Base-by-base conservation (phyloP, 2,113 vertebrate species). In the Atractosteus spatula region DNA sequence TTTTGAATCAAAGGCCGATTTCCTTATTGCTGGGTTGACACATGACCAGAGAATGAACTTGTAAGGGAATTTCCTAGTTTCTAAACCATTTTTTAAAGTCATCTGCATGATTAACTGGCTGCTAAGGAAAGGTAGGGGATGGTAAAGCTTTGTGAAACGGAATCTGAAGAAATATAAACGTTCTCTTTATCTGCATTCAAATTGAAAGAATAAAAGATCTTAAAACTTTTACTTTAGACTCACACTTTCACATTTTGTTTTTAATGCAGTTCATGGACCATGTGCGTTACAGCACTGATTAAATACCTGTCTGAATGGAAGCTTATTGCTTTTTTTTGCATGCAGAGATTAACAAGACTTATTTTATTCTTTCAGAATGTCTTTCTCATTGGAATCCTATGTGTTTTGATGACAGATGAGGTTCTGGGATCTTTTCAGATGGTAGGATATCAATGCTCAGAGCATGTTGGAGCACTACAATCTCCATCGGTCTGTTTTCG, bases 381-480 rank as follows among this genome's bases (percentile, higher is more conserved):
- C 64, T 16, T 47, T 79, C 76, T 68, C 43, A 74, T 70, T 71
- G 68, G 76, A 83, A 82, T 16, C 42, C 55, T 17, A 57, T 55
- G 59, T 70, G 51, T 66, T 16, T 4, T 68, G 73, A 14, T 55
- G 61, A 74, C 41, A 65, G 72, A 69, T 56, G 7, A 17, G 64
- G 14, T 62, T 73, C 55, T 68, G 72, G 44, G 72, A 54, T 12
- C 16, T 51, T 67, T 66, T 29, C 56, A 61, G 56, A 63, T 56
- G 47, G 67, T 7, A 69, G 67, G 44, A 17, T 13, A 47, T 41
- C 13, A 45, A n/a, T 47, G 41, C 7, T 11, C 41, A 3, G 41
- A 29, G 44, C 45, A 62, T 17, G 72, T 51, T 13, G 41, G 29
- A 12, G 41, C 70, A 47, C 45, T 41, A 29, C 41, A 13, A 10